Base-by-base conservation (phyloP, 2,888 invertebrate species). In the Archips xylosteana region DNA sequence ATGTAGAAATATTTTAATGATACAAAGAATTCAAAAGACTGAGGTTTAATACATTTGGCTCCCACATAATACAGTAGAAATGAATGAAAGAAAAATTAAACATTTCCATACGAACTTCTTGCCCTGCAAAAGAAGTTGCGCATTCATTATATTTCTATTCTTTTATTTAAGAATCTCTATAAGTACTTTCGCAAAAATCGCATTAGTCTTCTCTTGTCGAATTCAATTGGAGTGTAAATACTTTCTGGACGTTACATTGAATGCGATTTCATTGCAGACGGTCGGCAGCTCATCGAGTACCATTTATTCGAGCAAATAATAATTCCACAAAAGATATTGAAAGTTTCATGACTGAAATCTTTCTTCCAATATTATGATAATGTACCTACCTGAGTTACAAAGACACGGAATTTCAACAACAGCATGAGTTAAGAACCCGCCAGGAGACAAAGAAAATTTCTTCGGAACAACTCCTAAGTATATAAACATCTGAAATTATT, bases 401-500 rank as follows among this genome's bases (percentile, higher is more conserved):
- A 74, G 74, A 70, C 74, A 65, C 69, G 64, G 61, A 65, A 64
- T 70, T 74, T 61, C 39, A 61, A 60, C 64, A 69, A 69, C 69
- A 70, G 74, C 65, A 65, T 73, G 73, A 73, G 68, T 73, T 73
- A 73, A 65, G 70, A 70, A 70, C 74, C 65, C 64, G 76, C 74
- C 71, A 79, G 77, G 78, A 76, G 78, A 83, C 75, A 78, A 76
- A 79, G 76, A 78, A 82, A 77, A 78, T 80, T 82, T 80, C 78
- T 78, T 78, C 77, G 78, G 81, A 86, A 87, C 83, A 87, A 86
- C 83, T 85, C 80, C 81, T 82, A 86, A 89, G 87, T 89, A 85
- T 89, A 91, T 92, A 91, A 91, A 92, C 90, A 91, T 90, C 87
- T 82, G 82, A 89, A 91, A 90, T 91, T 90, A 90, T 92, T 92